A percentile compares a stretch with the other conserved stretches of the same genome.
These are phyloP conservation scores for Equus przewalskii DNA, from an alignment of 2,113 vertebrate genomes.

Conservation along the genomic window DNA sequence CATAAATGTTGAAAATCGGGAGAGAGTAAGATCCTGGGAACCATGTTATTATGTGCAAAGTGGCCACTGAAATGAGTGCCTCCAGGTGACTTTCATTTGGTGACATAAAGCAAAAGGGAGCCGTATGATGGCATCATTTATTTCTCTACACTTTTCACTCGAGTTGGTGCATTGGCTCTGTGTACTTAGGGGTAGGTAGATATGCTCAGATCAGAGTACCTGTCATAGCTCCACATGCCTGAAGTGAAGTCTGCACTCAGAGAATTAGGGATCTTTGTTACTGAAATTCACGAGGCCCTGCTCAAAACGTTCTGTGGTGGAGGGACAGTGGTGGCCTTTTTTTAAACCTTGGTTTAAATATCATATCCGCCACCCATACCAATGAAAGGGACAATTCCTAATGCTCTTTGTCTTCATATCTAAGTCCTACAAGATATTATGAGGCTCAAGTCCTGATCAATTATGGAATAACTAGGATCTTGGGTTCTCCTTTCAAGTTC, in stretches of 20 bases:
- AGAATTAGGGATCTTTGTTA: neutral
- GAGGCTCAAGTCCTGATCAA: neutral
- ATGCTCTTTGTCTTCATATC: neutral
- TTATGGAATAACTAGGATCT: neutral
- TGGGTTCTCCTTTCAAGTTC: neutral
- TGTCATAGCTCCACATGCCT: neutral
- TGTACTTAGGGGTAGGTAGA: neutral
- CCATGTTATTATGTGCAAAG: neutral
- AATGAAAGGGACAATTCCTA: neutral
- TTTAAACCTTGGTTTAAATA: neutral
- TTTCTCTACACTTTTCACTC: neutral
- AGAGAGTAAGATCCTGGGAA: neutral
- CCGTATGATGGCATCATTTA: neutral
- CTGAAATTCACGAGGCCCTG: neutral
- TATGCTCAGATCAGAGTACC: neutral
- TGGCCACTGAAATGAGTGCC: neutral
- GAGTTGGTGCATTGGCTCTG: neutral
- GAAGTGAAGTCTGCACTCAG: neutral
- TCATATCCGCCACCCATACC: neutral
- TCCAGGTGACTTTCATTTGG: neutral
- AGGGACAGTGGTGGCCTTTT: neutral
- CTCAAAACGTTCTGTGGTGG: neutral
- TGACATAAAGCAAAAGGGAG: slow-evolving; percentile 14
- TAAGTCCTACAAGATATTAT: neutral
- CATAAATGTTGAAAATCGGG: neutral